Base-by-base conservation (phyloP, 2,797 vertebrate species). In the Esox masquinongy region DNA sequence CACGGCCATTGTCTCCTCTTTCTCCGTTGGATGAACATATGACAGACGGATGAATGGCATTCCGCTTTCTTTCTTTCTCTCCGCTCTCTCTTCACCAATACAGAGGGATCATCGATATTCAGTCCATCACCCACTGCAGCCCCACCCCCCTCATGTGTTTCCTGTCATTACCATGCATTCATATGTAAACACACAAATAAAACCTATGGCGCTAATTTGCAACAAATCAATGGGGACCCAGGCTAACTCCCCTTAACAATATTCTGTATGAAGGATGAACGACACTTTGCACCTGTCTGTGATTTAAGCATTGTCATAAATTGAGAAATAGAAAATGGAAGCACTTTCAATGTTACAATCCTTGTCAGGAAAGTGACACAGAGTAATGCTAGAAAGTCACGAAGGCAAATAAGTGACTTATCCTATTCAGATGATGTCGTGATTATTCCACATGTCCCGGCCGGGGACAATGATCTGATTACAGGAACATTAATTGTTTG, bases 171-270 rank as follows among this genome's bases (percentile, higher is more conserved):
- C 53, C 68, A 88, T 79, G 88, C 89, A 91, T 92, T 92, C 89
- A 90, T 91, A 92, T 92, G 89, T 91, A 92, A 93, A 93, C 87
- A 80, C 82, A 51, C 81, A 84, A 86, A 88, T 87, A 91, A 92
- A 92, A 89, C 90, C 90, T 90, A 90, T 90, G 89, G 86, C 82
- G 86, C 89, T 92, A 91, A 93, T 92, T 92, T 92, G 86, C 88
- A 86, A 92, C 90, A 92, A 92, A 92, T 91, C 91, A 92, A 90
- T 90, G 78, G 82, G 91, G 90, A 91, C 90, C 90, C 82, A 24
- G 79, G 82, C 87, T 78, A 85, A 87, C 85, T 89, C 86, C 76
- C 81, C 77, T 81, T 73, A 34, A 5, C 74, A 83, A 87, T 87
- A 89, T 89, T 89, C 89, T 85, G 83, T 84, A 85, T 79, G 53